These are phyloP conservation scores for Germaria angustata DNA, from an alignment of 2,888 invertebrate genomes.

Conservation along the genomic window DNA sequence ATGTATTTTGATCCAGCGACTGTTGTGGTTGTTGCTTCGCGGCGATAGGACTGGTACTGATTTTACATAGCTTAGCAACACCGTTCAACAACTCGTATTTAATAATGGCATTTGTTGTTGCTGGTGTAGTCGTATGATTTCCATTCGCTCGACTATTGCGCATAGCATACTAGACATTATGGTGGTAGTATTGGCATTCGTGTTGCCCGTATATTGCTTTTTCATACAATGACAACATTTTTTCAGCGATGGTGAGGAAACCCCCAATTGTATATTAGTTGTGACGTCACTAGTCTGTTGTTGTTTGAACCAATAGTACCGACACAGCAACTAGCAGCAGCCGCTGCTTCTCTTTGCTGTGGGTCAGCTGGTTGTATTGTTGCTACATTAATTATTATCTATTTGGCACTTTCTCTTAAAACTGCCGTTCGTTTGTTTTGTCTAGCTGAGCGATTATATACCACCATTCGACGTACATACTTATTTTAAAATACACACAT, in stretches of 20 bases:
- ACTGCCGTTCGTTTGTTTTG: neutral
- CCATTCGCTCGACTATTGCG: slow-evolving; percentile 70
- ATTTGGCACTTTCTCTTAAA: too few relatives aligned
- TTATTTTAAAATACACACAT: too few relatives aligned
- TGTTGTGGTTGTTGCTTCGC: slow-evolving; percentile 70
- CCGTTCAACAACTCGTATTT: slow-evolving; percentile 79
- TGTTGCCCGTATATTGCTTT: neutral
- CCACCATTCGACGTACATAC: too few relatives aligned
- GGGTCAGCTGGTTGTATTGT: neutral
- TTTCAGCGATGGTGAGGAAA: slow-evolving; percentile 66
- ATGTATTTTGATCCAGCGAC: too few relatives aligned
- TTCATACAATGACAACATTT: slow-evolving; percentile 59
- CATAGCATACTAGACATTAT: slow-evolving; percentile 52
- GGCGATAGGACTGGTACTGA: slow-evolving; percentile 77
- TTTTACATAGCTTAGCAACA: slow-evolving; percentile 75
- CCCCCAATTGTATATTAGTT: slow-evolving; percentile 61
- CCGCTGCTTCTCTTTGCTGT: neutral
- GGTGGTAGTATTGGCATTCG: slow-evolving; percentile 49
- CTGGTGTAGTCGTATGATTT: slow-evolving; percentile 77
- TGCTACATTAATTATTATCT: neutral
- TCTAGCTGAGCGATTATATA: neutral
- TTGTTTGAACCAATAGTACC: neutral
- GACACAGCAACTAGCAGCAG: neutral
- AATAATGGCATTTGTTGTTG: slow-evolving; percentile 76
- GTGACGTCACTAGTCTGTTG: slow-evolving; percentile 66